Percentiles rank a stretch among this genome's conserved stretches.
These are phyloP conservation scores for Labroides dimidiatus DNA, from an alignment of 2,797 vertebrate species.

Conservation along the genomic window DNA sequence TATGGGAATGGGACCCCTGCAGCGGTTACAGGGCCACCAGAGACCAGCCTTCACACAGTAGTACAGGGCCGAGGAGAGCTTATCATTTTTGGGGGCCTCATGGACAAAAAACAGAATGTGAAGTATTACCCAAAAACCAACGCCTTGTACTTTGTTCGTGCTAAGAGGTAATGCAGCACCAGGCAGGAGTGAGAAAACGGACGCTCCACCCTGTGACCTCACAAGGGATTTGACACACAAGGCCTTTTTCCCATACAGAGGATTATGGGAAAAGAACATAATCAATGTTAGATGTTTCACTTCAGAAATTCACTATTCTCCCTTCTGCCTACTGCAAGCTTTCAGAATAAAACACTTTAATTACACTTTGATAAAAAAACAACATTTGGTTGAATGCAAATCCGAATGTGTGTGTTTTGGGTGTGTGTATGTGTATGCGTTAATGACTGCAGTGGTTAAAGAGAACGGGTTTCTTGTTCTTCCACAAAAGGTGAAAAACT, in stretches of 20 bases:
- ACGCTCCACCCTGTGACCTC: conserved; percentile 52
- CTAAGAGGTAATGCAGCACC: conserved; percentile 93
- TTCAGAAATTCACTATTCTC: conserved; percentile 71
- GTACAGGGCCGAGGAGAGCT: conserved; percentile 97
- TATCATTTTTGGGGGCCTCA: conserved; percentile 97
- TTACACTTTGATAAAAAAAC: conserved; percentile 76
- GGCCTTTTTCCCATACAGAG: conserved; percentile 75
- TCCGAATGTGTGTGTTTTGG: conserved; percentile 13
- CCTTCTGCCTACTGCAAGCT: conserved; percentile 74
- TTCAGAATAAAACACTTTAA: conserved; percentile 74
- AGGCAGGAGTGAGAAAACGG: conserved; percentile 26
- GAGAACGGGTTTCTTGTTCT: conserved; percentile 54
- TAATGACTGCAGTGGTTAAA: conserved; percentile 47
- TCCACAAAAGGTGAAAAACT: conserved; percentile 53
- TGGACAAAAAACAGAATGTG: conserved; percentile 99
- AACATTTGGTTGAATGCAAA: conserved; percentile 58
- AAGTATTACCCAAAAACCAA: conserved; percentile 99
- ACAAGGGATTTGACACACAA: conserved; percentile 78
- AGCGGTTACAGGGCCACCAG: conserved; percentile 94
- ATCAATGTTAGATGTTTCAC: conserved; percentile 76
- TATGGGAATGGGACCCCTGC: conserved; percentile 85
- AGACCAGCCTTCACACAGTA: conserved; percentile 98
- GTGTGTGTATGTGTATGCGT: conserved; percentile 4
- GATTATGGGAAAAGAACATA: conserved; percentile 70
- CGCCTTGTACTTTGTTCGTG: conserved; percentile 99